Base-by-base conservation (phyloP, 2,888 invertebrate species). In the Dynastes grantii region DNA sequence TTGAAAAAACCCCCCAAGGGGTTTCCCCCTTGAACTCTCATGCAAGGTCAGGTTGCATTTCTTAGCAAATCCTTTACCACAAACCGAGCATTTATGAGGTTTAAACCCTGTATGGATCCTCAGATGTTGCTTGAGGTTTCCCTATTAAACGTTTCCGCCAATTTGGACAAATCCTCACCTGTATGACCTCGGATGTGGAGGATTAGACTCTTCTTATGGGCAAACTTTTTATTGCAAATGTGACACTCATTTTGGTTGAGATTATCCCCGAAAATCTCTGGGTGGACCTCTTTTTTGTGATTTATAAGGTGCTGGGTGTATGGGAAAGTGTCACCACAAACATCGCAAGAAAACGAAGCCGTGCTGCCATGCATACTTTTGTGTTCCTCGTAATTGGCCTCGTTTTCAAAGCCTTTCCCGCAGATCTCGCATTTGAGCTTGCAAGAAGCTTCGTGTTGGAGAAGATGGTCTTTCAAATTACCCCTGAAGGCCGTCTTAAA, bases 21-120 rank as follows among this genome's bases (percentile, higher is more conserved):
- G 86, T 91, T 91, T 92, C 91, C 0, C 92, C 92, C 90, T 90
- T 92, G 92, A 78, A 91, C 91, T 76, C 87, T 91, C 91, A 88
- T 92, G 92, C 67, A 91, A 85, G 40, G 90, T 91, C 82, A 92
- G 87, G 87, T 91, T 91, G 86, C 91, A 90, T 83, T 91, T 91
- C 86, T 91, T 91, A 51, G 90, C 91, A 87, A 92, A 92, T 0
- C 90, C 90, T 83, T 91, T 91, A 73, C 91, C 85, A 64, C 85
- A 85, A 68, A 82, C 79, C 5, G 83, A 53, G 77, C 85, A 85
- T 2, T 78, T 80, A 71, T 83, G 82, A 0, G 92, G 91, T 81
- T 90, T 91, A 27, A 90, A 88, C 8, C 90, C 90, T 0, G 88
- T 88, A 81, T 92, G 92, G 76, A 90, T 89, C 45, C 90, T 86